Evolutionary conservation across 2,888 invertebrate genomes (phyloP), one percentile per base, ranked within the genome.

Genomic region (Scaptomyza tumidula): DNA sequence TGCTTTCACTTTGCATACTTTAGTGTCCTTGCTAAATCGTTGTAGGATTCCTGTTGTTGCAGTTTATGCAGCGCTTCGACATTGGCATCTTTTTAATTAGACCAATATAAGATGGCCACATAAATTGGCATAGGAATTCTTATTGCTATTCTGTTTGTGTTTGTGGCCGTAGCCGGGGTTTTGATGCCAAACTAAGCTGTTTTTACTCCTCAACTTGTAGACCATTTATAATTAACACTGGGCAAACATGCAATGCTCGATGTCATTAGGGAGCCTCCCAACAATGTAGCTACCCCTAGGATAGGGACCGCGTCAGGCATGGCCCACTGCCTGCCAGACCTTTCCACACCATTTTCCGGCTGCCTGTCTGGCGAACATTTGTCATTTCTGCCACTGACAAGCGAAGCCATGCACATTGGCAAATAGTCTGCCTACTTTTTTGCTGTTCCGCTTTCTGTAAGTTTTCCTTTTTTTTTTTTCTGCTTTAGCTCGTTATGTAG

Each of bases 291-390:
- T 9, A 11, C 14, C 1, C 29, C 10, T 13, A 31, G 13, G 27
- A 10, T 37, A n/a, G 13, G n/a, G 6, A 14, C 37, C 37, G 1
- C n/a, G 9, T 31, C 9, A 11, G 31, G 11, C 46, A n/a, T 33
- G 16, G 7, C 53, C 14, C 6, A 14, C 16, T 45, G 39, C 57
- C 59, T 48, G 39, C 49, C 55, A 14, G 60, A 41, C 33, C 35
- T 60, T 78, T 72, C 57, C 76, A 58, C 62, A 71, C 60, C 55
- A 62, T 75, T 71, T 70, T 70, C 71, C 71, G 68, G 70, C 84
- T 85, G 86, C 86, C 85, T 85, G 85, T 74, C 87, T 86, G 55
- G 62, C 56, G 70, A 75, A 75, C 85, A 85, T 85, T 85, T 85
- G 85, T 85, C 85, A 85, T 86, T 82, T 64, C 54, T 62, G 57